Evolutionary conservation across 2,888 invertebrate genomes (phyloP).

Genomic region (Lypha dubia): DNA sequence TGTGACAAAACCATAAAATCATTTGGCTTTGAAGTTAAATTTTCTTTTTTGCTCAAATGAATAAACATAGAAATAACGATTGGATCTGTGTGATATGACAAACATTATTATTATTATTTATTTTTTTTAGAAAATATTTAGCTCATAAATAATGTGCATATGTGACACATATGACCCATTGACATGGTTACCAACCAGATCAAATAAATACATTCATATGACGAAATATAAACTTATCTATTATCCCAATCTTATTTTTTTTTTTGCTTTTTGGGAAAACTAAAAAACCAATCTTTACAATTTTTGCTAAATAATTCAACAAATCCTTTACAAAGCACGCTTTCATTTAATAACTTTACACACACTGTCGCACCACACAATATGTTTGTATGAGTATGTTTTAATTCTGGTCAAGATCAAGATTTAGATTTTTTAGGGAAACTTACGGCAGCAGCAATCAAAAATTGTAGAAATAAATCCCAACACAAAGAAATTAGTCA

Average conservation of each 20-base stretch:
- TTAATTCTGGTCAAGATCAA: conserved; percentile 61
- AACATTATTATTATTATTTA: too few species aligned
- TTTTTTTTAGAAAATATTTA: conserved; percentile 39
- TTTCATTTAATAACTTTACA: conserved; percentile 44
- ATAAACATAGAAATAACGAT: conserved; percentile 27
- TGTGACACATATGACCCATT: conserved; percentile 71
- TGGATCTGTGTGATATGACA: conserved; percentile 43
- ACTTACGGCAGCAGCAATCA: conserved; percentile 19
- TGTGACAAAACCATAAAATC: conserved; percentile 71
- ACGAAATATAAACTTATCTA: conserved; percentile 59
- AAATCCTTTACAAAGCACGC: conserved; percentile 72
- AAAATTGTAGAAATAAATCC: conserved; percentile 55
- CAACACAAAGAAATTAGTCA: conserved; percentile 69
- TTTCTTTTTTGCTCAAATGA: conserved; percentile 33
- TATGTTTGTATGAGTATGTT: too few species aligned
- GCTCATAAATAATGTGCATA: conserved; percentile 53
- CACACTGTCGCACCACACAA: conserved; percentile 3
- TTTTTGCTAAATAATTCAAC: conserved; percentile 69
- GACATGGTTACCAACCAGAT: conserved; percentile 68
- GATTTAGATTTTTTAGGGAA: conserved; percentile 25
- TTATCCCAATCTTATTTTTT: conserved; percentile 30
- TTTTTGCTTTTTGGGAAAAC: neutral
- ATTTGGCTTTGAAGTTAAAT: conserved; percentile 64
- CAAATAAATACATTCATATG: conserved; percentile 39
- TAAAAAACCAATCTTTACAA: conserved; percentile 26